phyloP scores from a whole-genome alignment of 2,888 invertebrate species.

The Andrena bucephala region DNA sequence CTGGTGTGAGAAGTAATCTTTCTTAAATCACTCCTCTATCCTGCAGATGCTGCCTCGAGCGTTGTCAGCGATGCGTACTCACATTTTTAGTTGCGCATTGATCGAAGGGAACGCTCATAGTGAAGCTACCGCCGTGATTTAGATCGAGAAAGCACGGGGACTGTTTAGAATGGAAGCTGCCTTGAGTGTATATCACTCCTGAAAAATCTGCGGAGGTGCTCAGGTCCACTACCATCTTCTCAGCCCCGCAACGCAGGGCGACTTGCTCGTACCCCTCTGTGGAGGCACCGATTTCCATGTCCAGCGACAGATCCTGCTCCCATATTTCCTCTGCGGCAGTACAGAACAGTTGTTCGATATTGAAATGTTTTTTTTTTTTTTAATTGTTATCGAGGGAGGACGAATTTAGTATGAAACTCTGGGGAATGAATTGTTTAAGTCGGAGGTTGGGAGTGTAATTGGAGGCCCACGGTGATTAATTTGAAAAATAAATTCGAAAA shows the following conservation, averaged over 20 bases:
- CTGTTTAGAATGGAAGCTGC: slow-evolving; percentile 87
- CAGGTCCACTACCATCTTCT: slow-evolving; percentile 86
- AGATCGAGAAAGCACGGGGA: slow-evolving; percentile 87
- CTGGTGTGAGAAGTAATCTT: slow-evolving; percentile 72
- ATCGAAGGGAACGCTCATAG: slow-evolving; percentile 87
- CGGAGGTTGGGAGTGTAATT: no score
- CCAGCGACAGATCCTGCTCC: slow-evolving; percentile 86
- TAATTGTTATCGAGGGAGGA: not conserved
- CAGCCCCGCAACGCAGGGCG: slow-evolving; percentile 87
- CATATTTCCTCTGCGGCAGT: slow-evolving; percentile 82
- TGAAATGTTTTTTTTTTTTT: not conserved
- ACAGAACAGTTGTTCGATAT: not conserved
- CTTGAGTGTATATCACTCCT: slow-evolving; percentile 88
- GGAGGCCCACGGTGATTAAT: no score
- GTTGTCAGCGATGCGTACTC: slow-evolving; percentile 27
- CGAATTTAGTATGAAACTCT: not conserved
- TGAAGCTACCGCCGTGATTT: slow-evolving; percentile 84
- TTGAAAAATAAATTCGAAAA: no score
- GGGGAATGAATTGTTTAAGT: no score
- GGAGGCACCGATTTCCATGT: slow-evolving; percentile 87
- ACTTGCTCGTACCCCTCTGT: slow-evolving; percentile 87
- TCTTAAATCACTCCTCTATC: not conserved
- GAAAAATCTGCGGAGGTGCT: slow-evolving; percentile 87
- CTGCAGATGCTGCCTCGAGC: not conserved
- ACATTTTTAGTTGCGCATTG: slow-evolving; percentile 87